phyloP scores from a whole-genome alignment of 2,113 vertebrate genomes.

The Anas platyrhynchos region DNA sequence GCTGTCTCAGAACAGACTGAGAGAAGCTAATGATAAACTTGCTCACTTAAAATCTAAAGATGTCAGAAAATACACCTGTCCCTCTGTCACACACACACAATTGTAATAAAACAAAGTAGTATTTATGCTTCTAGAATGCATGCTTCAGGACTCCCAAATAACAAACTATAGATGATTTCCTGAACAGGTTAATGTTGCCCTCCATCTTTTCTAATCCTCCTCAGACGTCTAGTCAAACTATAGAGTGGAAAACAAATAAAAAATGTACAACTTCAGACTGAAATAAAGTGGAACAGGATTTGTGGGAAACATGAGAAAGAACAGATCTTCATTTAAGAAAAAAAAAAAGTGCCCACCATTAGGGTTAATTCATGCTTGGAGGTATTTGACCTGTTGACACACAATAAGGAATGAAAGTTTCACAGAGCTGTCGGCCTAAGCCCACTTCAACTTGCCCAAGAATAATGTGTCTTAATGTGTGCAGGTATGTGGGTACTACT shows the following conservation, averaged over 20 bases:
- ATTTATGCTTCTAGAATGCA: not conserved
- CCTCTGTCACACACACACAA: not conserved
- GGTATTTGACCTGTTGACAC: not conserved
- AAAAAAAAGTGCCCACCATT: not conserved
- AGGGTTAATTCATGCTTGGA: not conserved
- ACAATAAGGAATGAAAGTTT: not conserved
- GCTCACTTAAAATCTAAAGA: conserved; percentile 26
- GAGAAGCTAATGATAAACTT: conserved; percentile 13
- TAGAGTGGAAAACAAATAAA: not conserved
- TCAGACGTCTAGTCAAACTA: not conserved
- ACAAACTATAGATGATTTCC: not conserved
- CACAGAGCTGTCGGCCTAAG: not conserved
- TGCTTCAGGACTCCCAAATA: not conserved
- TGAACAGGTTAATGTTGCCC: not conserved
- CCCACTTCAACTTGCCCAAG: not conserved
- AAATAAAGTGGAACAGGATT: not conserved
- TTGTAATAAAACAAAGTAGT: not conserved
- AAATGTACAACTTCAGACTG: not conserved
- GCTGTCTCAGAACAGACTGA: not conserved
- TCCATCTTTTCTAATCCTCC: not conserved
- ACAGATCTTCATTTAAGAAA: not conserved
- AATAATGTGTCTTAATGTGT: not conserved
- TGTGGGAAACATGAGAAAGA: not conserved
- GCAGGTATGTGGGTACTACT: too few species aligned
- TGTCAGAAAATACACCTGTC: not conserved